Evolutionary conservation across 2,888 invertebrate genomes (phyloP).

Genomic region (Caenorhabditis sinica): DNA sequence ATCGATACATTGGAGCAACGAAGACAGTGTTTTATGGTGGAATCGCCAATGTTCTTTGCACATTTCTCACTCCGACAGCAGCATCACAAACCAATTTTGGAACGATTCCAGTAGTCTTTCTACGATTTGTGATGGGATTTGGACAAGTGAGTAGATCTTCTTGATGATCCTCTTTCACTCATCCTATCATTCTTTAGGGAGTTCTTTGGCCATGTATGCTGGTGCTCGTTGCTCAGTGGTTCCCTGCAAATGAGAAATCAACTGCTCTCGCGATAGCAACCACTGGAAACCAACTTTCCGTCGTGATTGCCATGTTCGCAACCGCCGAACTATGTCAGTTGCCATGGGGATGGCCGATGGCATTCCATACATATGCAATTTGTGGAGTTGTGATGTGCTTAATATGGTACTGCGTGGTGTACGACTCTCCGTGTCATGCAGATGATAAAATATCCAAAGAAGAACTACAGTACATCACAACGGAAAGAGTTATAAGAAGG

Average conservation of each 20-base stretch:
- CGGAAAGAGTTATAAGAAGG: conserved; percentile 21
- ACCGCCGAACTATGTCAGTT: conserved; percentile 83
- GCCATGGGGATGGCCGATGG: conserved; percentile 82
- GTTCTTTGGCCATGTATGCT: conserved; percentile 83
- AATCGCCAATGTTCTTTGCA: conserved; percentile 80
- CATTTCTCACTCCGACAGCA: conserved; percentile 79
- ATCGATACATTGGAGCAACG: conserved; percentile 74
- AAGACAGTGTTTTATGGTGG: conserved; percentile 80
- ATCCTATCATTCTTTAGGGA: conserved; percentile 69
- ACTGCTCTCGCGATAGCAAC: conserved; percentile 82
- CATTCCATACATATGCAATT: conserved; percentile 81
- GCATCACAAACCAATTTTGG: conserved; percentile 76
- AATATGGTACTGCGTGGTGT: conserved; percentile 76
- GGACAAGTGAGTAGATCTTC: conserved; percentile 75
- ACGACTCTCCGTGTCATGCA: conserved; percentile 76
- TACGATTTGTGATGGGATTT: conserved; percentile 82
- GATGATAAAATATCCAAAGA: conserved; percentile 66
- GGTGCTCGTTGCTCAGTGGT: conserved; percentile 82
- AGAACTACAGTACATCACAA: conserved; percentile 73
- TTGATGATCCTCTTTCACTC: background rate
- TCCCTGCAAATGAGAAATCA: conserved; percentile 81
- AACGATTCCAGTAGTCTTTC: conserved; percentile 72
- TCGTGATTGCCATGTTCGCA: conserved; percentile 81
- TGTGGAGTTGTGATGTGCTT: conserved; percentile 78
- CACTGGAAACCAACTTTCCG: conserved; percentile 83